phyloP scores from a whole-genome alignment of 2,797 vertebrate species.

The Pantherophis alleghaniensis region DNA sequence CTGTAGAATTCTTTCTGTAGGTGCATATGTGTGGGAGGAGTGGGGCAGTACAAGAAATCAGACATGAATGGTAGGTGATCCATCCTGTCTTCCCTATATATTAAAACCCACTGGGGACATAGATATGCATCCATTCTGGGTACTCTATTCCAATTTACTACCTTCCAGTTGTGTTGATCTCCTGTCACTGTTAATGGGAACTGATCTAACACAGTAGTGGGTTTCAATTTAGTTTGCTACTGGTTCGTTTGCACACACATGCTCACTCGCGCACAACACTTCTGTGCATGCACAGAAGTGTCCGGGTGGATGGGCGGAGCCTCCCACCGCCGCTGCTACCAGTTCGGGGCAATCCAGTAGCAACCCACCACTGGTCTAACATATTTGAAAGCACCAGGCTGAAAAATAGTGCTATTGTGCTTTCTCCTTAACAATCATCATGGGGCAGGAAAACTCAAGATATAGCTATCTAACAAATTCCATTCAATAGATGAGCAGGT shows the following conservation, averaged over 20 bases:
- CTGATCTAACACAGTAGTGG: neutral
- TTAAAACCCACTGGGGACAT: neutral
- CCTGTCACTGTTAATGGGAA: neutral
- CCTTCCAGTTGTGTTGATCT: neutral
- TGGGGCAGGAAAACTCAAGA: neutral
- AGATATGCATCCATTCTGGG: neutral
- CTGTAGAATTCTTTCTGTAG: neutral
- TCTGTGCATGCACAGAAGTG: no score
- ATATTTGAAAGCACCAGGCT: neutral
- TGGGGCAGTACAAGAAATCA: neutral
- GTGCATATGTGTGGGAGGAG: accelerated
- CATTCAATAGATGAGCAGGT: neutral
- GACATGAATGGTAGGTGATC: neutral
- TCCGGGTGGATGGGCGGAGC: no score
- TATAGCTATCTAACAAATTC: neutral
- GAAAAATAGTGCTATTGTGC: neutral
- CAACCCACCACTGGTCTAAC: neutral
- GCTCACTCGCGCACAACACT: no score
- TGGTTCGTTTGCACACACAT: no score
- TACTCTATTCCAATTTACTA: neutral
- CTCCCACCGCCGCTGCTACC: no score
- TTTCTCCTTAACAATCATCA: neutral
- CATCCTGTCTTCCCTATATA: neutral
- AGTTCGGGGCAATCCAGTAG: no score
- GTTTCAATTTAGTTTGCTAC: no score